phyloP scores from a whole-genome alignment of 2,888 invertebrate genomes.

The Drosophila differens region DNA sequence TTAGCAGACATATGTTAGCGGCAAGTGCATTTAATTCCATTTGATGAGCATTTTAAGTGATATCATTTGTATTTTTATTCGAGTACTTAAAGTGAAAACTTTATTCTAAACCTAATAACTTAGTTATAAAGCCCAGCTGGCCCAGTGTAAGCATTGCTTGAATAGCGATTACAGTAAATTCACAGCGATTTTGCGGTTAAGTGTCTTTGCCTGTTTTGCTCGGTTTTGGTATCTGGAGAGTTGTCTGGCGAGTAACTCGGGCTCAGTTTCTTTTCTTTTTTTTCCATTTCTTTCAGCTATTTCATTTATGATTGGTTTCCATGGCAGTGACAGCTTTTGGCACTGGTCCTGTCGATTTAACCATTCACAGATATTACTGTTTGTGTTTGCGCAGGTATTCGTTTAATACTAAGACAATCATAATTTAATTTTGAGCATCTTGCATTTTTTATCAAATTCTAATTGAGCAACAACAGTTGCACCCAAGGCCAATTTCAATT shows the following conservation, averaged over 20 bases:
- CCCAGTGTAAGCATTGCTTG: slow-evolving; percentile 31
- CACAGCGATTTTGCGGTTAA: slow-evolving; percentile 57
- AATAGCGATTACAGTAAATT: slow-evolving; percentile 40
- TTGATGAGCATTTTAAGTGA: slow-evolving; percentile 28
- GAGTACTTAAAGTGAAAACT: neutral
- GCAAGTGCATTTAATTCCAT: slow-evolving; percentile 34
- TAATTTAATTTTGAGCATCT: slow-evolving; percentile 48
- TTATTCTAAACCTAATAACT: slow-evolving; percentile 37
- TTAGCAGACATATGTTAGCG: slow-evolving; percentile 37
- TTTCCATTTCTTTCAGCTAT: slow-evolving; percentile 44
- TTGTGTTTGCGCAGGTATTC: slow-evolving; percentile 13
- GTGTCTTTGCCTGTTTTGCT: slow-evolving; percentile 43
- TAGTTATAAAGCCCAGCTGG: slow-evolving; percentile 50
- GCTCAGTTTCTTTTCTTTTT: slow-evolving; percentile 27
- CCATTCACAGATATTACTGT: slow-evolving; percentile 13
- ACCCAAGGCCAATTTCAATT: slow-evolving; percentile 59
- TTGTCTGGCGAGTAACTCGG: slow-evolving; percentile 33
- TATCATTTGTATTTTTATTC: neutral
- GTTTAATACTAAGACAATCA: slow-evolving; percentile 14
- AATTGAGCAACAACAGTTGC: slow-evolving; percentile 48
- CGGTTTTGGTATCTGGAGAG: slow-evolving; percentile 29
- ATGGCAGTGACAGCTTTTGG: slow-evolving; percentile 35
- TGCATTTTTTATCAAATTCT: slow-evolving; percentile 62
- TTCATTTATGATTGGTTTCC: slow-evolving; percentile 60
- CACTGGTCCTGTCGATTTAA: slow-evolving; percentile 10